These are phyloP conservation scores for Abramis brama DNA, from an alignment of 2,113 vertebrate genomes.

Conservation along the genomic window DNA sequence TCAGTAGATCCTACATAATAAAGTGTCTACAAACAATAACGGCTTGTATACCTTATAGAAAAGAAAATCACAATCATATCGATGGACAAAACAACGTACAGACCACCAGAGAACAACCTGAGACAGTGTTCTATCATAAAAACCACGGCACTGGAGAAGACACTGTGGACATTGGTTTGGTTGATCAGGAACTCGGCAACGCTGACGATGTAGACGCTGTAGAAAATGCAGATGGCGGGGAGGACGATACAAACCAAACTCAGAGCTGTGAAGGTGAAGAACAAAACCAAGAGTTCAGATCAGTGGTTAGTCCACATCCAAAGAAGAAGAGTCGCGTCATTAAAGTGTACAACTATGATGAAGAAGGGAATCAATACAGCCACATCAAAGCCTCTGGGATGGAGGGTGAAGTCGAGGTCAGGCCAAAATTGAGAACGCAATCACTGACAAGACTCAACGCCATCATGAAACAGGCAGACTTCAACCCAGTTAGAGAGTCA, in stretches of 20 bases:
- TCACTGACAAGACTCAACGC: constrained; percentile 72
- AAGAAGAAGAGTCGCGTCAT: constrained; percentile 61
- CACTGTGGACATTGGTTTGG: background rate
- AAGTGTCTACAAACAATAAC: constrained; percentile 57
- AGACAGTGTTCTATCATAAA: constrained; percentile 21
- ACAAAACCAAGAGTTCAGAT: background rate
- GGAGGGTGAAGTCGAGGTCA: constrained; percentile 8
- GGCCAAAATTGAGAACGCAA: constrained; percentile 65
- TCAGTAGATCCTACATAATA: constrained; percentile 64
- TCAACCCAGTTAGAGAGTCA: background rate
- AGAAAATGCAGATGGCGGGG: background rate
- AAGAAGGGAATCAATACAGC: constrained; percentile 69
- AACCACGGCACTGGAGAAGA: background rate
- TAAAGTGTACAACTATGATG: constrained; percentile 77
- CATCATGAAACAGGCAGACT: constrained; percentile 69
- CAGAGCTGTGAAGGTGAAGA: background rate
- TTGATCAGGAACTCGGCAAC: constrained; percentile 57
- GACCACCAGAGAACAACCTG: background rate
- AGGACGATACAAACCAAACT: background rate
- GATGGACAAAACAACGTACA: background rate
- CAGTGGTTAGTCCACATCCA: background rate
- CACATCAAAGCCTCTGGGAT: constrained; percentile 62
- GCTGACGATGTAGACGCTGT: background rate
- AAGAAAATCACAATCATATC: background rate
- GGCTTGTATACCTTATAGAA: background rate